phyloP scores from a whole-genome alignment of 1,140 invertebrate genomes.

The Aphidius gifuensis region DNA sequence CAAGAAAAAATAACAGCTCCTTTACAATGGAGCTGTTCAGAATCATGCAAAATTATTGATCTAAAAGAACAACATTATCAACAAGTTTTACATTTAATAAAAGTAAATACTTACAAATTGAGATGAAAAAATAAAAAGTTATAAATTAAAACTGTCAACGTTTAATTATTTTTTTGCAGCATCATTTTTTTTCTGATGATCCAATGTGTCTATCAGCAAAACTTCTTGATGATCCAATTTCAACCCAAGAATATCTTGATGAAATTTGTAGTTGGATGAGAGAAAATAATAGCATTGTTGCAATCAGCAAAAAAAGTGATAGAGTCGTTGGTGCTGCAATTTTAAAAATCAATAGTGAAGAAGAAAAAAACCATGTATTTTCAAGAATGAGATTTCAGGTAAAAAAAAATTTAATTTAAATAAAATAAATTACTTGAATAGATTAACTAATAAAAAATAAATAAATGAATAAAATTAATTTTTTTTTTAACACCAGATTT shows the following conservation, averaged over 20 bases:
- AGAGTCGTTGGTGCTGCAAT: slow-evolving; percentile 56
- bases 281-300: slow-evolving; percentile 62
- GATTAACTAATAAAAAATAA: no score
- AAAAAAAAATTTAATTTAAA: slow-evolving; percentile 1
- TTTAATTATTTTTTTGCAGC: slow-evolving; percentile 35
- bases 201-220: slow-evolving; percentile 50
- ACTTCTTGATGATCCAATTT: slow-evolving; percentile 54
- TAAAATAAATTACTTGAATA: slow-evolving; percentile 2
- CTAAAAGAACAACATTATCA: slow-evolving; percentile 58
- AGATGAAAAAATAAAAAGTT: slow-evolving; percentile 8
- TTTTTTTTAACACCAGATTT: slow-evolving; percentile 20
- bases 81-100: slow-evolving; percentile 57
- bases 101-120: slow-evolving; percentile 41
- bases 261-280: slow-evolving; percentile 59
- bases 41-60: slow-evolving; percentile 59
- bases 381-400: slow-evolving; percentile 31
- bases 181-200: slow-evolving; percentile 56
- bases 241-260: slow-evolving; percentile 55
- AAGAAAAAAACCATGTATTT: slow-evolving; percentile 36
- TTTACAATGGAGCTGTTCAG: slow-evolving; percentile 57
- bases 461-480: not conserved
- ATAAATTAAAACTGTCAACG: slow-evolving; percentile 34
- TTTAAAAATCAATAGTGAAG: slow-evolving; percentile 47
- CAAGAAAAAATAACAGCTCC: slow-evolving; percentile 55
- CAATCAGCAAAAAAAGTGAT: slow-evolving; percentile 55